A percentile compares a stretch with the other conserved stretches of the same genome.
Conservation (phyloP, 2,888 invertebrate species). For the Aspidiotus destructor region DNA sequence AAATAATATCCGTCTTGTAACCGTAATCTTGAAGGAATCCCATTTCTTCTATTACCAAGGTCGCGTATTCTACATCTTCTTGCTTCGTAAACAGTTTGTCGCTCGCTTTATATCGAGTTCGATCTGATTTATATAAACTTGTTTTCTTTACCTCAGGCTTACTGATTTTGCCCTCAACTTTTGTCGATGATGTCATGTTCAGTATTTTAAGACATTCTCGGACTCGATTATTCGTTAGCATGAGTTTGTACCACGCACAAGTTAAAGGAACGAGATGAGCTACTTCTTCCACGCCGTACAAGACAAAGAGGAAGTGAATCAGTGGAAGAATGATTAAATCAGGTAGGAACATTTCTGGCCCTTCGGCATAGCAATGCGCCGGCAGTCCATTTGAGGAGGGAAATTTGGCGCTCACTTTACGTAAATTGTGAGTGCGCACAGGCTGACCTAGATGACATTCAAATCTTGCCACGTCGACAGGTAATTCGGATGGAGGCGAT, state of each 20-base stretch:
- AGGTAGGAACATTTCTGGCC: conserved; percentile 67
- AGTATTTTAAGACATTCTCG: conserved; percentile 30
- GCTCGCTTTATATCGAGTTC: conserved; percentile 62
- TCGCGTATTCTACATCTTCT: conserved; percentile 51
- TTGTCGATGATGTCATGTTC: not conserved
- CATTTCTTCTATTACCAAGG: conserved; percentile 40
- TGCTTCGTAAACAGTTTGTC: conserved; percentile 67
- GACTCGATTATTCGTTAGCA: conserved; percentile 9
- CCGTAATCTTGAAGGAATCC: conserved; percentile 42
- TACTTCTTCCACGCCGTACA: conserved; percentile 42
- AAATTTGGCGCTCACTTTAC: conserved; percentile 46
- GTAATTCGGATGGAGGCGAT: conserved; percentile 45
- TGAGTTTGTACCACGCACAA: conserved; percentile 51
- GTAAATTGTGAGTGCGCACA: conserved; percentile 73
- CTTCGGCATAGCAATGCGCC: conserved; percentile 71
- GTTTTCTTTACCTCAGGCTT: conserved; percentile 50
- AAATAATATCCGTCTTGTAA: conserved; percentile 38
- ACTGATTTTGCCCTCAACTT: conserved; percentile 11
- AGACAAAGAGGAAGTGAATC: conserved; percentile 52
- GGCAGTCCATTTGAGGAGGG: conserved; percentile 39
- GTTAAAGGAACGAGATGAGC: conserved; percentile 51
- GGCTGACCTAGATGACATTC: conserved; percentile 78
- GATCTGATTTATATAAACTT: conserved; percentile 69
- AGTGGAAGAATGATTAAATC: conserved; percentile 71
- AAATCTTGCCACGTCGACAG: conserved; percentile 62